Evolutionary conservation across 2,888 invertebrate genomes (phyloP), one percentile per base, ranked within the genome.

Genomic region (Plemyria rubiginata): DNA sequence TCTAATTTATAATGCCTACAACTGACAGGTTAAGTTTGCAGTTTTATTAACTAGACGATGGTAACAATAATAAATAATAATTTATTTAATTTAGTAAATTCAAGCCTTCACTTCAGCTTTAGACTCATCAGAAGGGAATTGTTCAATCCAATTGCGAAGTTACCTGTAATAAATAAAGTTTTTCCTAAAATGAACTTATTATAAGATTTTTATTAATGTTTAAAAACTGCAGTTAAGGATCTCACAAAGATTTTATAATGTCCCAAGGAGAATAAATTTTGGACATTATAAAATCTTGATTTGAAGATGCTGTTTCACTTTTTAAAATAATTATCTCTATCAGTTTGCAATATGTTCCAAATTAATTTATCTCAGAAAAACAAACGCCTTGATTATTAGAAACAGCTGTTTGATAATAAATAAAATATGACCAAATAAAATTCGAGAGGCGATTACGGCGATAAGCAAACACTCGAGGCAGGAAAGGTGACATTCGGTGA

Each of bases 141-240:
- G 95, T 69, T 96, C 95, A 58, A 99, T 95, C 95, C 99, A 99
- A 58, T 96, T 95, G 73, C 96, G 95, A 38, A 99, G 93, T 22
- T 22, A 22, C 22, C 22, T 22, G 22, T 22, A n/a, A 2, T 22
- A 22, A 22, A 22, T 22, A 22, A 2, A 22, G 1, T 22, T 22
- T 22, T 22, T 22, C 3, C 2, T 22, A 22, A 3, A 22, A 22
- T 22, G 1, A 22, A 22, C 22, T 22, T 22, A 22, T 22, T 22
- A 2, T 22, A 22, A 22, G n/a, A n/a, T n/a, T n/a, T n/a, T n/a
- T n/a, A n/a, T n/a, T n/a, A n/a, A n/a, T n/a, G n/a, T n/a, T n/a
- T n/a, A n/a, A n/a, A n/a, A n/a, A n/a, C n/a, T n/a, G n/a, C n/a
- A n/a, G n/a, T n/a, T n/a, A n/a, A n/a, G n/a, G n/a, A n/a, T n/a